Evolutionary conservation across 2,113 vertebrate species (phyloP), one percentile per base, ranked within the genome.

Genomic region (Esox niger): DNA sequence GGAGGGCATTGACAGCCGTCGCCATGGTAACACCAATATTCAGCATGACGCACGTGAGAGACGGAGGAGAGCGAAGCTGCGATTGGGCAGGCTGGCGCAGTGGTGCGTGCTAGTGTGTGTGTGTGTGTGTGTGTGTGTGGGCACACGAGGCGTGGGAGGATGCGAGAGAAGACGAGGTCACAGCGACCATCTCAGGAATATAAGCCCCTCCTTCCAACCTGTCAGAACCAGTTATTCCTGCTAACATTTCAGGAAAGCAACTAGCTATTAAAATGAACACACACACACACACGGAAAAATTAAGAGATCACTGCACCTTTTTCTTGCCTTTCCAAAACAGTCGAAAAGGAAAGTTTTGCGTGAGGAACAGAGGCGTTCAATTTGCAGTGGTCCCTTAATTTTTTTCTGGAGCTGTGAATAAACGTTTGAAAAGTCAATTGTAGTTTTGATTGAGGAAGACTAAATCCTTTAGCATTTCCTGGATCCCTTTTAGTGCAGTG

Each of bases 11-110:
- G 80, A 86, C 71, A 59, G 69, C 64, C 68, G 80, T 88, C 71
- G 23, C 89, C 80, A 86, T 79, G 78, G 89, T 71, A 89, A 91
- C 90, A 87, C 67, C 62, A 69, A 73, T 56, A 84, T 71, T 80
- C 82, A 79, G 78, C 66, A 74, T 88, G 87, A 87, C 87, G 85
- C 84, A 90, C 84, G 81, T 84, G 73, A 70, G 64, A 47, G 81
- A 58, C 75, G 23, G 77, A 79, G 75, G 62, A 65, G 46, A 68
- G 60, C 13, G 25, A 77, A 73, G 65, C 70, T 29, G 70, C 13
- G 82, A 86, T 86, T 87, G 43, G 32, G 61, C 54, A 49, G 83
- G 82, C 75, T 83, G 74, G 25, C 17, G 73, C 75, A 56, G 35
- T 54, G 62, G 33, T 66, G n/a, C n/a, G n/a, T n/a, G n/a, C n/a